These are phyloP conservation scores for Pristionchus maxplancki DNA, from an alignment of 2,888 invertebrate species.

Conservation along the genomic window DNA sequence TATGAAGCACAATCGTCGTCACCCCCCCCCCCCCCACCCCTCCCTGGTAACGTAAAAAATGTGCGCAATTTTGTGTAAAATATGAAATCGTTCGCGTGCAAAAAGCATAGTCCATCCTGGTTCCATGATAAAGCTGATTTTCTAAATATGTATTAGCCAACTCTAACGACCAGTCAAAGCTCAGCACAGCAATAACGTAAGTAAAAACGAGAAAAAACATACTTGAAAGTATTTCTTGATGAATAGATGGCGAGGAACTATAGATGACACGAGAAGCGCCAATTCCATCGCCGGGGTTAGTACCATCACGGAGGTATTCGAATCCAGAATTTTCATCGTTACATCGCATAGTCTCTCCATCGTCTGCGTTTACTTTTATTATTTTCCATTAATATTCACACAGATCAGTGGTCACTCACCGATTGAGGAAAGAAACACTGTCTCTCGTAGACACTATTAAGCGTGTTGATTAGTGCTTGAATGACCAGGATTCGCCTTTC, in stretches of 20 bases:
- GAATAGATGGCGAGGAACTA: background rate
- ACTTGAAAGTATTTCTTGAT: constrained; percentile 40
- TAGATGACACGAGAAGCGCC: background rate
- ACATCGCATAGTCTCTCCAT: background rate
- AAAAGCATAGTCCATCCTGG: too few species aligned
- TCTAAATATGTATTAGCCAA: too few species aligned
- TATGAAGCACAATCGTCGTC: too few species aligned
- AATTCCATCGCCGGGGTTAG: constrained; percentile 34
- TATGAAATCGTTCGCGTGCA: too few species aligned
- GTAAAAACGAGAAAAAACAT: too few species aligned
- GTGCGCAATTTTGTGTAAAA: too few species aligned
- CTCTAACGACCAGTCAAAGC: too few species aligned
- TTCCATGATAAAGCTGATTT: too few species aligned
- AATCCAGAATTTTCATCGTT: background rate
- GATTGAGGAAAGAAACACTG: constrained; percentile 20
- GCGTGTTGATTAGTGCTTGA: background rate
- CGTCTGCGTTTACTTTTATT: background rate
- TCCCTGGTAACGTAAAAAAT: too few species aligned
- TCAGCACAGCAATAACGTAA: too few species aligned
- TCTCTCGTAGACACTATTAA: constrained; percentile 23
- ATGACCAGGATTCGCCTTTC: background rate
- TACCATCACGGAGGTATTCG: constrained; percentile 9
- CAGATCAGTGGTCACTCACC: background rate
- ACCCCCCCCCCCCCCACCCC: too few species aligned
- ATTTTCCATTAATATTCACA: background rate